These are phyloP conservation scores for Callionymus lyra DNA, from an alignment of 2,113 vertebrate species.

Conservation along the genomic window DNA sequence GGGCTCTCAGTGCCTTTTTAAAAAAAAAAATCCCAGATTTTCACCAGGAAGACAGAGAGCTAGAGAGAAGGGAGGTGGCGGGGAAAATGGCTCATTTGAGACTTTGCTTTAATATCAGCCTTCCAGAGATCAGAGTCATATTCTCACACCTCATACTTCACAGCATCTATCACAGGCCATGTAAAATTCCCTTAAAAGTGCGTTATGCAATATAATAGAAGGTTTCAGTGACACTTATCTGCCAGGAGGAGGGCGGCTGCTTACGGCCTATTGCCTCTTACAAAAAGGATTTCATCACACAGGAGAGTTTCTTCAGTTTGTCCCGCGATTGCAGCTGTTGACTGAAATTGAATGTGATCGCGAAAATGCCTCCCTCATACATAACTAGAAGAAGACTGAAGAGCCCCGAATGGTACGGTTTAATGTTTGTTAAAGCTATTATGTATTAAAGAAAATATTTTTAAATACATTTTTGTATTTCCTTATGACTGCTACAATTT, in stretches of 20 bases:
- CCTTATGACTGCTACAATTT: too few species aligned
- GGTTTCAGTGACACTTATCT: conserved; percentile 50
- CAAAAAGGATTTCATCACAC: conserved; percentile 56
- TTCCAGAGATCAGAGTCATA: conserved; percentile 66
- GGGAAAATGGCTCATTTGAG: conserved; percentile 47
- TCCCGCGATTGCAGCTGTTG: conserved; percentile 31
- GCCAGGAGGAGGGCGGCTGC: conserved; percentile 32
- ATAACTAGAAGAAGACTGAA: conserved; percentile 2
- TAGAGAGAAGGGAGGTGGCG: neutral
- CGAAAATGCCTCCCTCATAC: conserved; percentile 14
- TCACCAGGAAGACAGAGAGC: conserved; percentile 30
- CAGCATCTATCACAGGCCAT: conserved; percentile 50
- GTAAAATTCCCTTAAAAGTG: conserved; percentile 58
- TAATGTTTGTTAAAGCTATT: too few species aligned
- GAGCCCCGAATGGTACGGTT: too few species aligned
- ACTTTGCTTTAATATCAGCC: conserved; percentile 65
- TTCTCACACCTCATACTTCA: conserved; percentile 51
- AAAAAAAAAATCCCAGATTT: conserved; percentile 35
- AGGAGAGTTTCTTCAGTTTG: conserved; percentile 20
- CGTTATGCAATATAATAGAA: conserved; percentile 62
- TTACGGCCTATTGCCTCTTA: conserved; percentile 51
- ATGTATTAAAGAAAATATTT: too few species aligned
- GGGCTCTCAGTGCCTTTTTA: conserved; percentile 43
- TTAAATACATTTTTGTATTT: too few species aligned
- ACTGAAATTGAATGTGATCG: conserved; percentile 29